phyloP scores from a whole-genome alignment of 2,888 invertebrate species.

The Loripinus fragilis region DNA sequence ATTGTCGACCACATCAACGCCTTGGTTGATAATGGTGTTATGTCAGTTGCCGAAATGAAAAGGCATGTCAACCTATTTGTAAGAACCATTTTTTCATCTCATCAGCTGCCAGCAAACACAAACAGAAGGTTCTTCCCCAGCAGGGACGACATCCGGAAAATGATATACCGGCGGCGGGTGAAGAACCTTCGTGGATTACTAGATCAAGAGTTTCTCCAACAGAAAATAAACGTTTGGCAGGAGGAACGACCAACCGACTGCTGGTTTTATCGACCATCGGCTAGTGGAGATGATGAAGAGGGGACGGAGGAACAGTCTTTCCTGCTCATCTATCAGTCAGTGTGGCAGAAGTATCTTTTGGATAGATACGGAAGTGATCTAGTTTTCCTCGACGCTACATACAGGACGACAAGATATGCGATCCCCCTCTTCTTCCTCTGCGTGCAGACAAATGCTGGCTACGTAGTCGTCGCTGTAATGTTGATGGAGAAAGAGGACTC shows the following conservation, averaged over 20 bases:
- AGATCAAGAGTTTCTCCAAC: background rate
- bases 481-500: slow-evolving; percentile 42
- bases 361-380: slow-evolving; percentile 46
- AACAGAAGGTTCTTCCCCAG: background rate
- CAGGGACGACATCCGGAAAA: background rate
- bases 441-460: slow-evolving; percentile 50
- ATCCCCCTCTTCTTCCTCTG: slow-evolving; percentile 57
- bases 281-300: slow-evolving; percentile 9
- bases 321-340: slow-evolving; percentile 50
- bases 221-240: too few relatives aligned
- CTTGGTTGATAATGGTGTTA: background rate
- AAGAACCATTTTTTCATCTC: background rate
- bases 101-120: background rate
- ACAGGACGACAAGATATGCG: slow-evolving; percentile 50
- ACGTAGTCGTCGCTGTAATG: slow-evolving; percentile 48
- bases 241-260: background rate
- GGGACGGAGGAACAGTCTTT: background rate
- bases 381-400: slow-evolving; percentile 58
- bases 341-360: slow-evolving; percentile 45
- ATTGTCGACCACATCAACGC: too few relatives aligned
- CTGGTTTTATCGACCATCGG: background rate
- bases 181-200: background rate
- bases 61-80: background rate
- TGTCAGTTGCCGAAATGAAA: background rate
- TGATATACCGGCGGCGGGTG: background rate